Conservation (phyloP, 2,113 vertebrate species). For the Lates calcarifer region DNA sequence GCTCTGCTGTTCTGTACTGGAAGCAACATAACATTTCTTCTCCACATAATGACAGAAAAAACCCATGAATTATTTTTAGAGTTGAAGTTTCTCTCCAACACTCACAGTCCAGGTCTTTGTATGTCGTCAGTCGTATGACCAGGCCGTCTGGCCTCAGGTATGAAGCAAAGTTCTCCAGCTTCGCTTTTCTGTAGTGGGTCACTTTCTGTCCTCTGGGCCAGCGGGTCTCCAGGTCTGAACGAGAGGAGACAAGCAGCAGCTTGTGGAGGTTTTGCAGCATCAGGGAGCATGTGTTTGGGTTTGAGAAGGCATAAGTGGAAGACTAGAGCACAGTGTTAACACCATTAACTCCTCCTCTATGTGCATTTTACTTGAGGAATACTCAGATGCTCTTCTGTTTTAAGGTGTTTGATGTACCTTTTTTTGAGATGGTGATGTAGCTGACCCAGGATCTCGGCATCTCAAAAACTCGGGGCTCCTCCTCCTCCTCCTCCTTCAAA, state of each 20-base stretch:
- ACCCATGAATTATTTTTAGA: too few species aligned
- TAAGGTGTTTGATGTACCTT: constrained; percentile 78
- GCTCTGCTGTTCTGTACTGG: not conserved
- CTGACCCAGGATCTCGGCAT: constrained; percentile 91
- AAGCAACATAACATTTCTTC: too few species aligned
- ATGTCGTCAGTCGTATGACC: constrained; percentile 85
- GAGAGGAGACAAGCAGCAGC: not conserved
- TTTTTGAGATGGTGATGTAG: constrained; percentile 81
- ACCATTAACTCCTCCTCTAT: not conserved
- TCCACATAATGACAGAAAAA: too few species aligned
- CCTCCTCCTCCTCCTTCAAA: constrained; percentile 72
- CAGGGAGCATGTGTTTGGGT: not conserved
- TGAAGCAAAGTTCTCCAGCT: constrained; percentile 87
- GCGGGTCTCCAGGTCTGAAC: constrained; percentile 87
- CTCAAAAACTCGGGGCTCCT: constrained; percentile 77
- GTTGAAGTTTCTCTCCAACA: not conserved
- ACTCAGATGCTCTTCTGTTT: not conserved
- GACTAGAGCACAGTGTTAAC: too few species aligned
- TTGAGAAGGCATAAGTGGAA: not conserved
- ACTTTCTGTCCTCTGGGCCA: constrained; percentile 85
- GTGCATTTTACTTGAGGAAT: not conserved
- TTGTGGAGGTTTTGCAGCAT: not conserved
- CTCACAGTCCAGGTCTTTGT: constrained; percentile 88
- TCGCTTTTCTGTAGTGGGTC: constrained; percentile 85
- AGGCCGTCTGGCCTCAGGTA: constrained; percentile 85